These are phyloP conservation scores for Neoniphon sammara DNA, from an alignment of 2,797 vertebrate genomes.

Conservation along the genomic window DNA sequence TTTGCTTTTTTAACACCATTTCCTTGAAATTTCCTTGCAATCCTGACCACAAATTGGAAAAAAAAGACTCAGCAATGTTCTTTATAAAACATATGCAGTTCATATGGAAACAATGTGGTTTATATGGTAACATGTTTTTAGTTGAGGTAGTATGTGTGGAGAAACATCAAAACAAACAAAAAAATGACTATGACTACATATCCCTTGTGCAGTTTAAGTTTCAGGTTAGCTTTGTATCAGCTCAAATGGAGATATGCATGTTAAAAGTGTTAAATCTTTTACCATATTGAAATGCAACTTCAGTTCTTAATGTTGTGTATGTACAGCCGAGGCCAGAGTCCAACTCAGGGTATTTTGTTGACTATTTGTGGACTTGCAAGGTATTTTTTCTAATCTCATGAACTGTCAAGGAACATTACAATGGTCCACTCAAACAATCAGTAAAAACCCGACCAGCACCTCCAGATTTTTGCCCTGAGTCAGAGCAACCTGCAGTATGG, in stretches of 20 bases:
- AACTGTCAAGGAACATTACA: slow-evolving; percentile 26
- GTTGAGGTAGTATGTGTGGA: neutral
- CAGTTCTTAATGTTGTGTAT: slow-evolving; percentile 29
- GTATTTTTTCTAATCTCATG: slow-evolving; percentile 36
- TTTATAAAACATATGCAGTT: no score
- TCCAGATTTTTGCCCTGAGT: slow-evolving; percentile 21
- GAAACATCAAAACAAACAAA: neutral
- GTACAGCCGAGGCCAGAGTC: slow-evolving; percentile 21
- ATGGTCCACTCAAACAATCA: slow-evolving; percentile 45
- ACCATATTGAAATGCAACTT: slow-evolving; percentile 9
- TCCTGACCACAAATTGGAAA: neutral
- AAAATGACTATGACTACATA: neutral
- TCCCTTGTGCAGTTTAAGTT: neutral
- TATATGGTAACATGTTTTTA: neutral
- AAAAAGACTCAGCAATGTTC: neutral
- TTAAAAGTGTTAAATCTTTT: slow-evolving; percentile 7
- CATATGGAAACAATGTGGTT: no score
- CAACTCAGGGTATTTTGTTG: slow-evolving; percentile 36
- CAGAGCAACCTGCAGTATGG: slow-evolving; percentile 22
- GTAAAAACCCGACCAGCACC: slow-evolving; percentile 36
- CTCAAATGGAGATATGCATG: neutral
- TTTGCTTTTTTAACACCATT: neutral
- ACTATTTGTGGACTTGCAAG: slow-evolving; percentile 30
- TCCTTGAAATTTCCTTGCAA: slow-evolving; percentile 2
- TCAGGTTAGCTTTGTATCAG: neutral